Percentiles rank a stretch among this genome's conserved stretches.
Conservation (phyloP, 2,113 vertebrate genomes). For the Piaya cayana region DNA sequence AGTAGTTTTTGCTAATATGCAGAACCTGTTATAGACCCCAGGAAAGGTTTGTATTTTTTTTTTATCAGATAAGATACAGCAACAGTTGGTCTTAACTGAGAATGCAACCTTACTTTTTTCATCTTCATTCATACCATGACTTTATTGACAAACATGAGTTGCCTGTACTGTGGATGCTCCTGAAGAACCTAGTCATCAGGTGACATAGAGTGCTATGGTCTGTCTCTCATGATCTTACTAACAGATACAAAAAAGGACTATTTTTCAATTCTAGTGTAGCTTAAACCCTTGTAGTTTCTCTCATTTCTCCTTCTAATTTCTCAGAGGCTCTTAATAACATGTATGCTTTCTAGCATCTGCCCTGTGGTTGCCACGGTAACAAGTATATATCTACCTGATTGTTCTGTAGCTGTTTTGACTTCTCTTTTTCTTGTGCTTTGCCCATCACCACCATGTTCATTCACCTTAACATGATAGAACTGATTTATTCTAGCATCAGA, state of each 20-base stretch:
- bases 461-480: neutral
- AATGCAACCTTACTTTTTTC: neutral
- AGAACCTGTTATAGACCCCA: neutral
- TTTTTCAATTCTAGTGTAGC: neutral
- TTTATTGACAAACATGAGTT: neutral
- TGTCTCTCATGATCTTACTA: neutral
- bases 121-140: neutral
- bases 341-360: neutral
- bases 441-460: neutral
- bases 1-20: neutral
- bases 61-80: neutral
- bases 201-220: rapidly evolving
- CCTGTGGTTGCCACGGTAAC: neutral
- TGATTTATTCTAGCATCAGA: neutral
- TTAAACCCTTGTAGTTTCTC: neutral
- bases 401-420: conserved; percentile 21
- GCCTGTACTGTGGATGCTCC: neutral
- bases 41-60: neutral
- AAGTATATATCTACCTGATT: neutral
- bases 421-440: neutral
- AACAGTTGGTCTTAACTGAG: neutral
- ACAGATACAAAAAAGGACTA: neutral
- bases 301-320: neutral
- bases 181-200: neutral
- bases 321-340: neutral